Evolutionary conservation across 2,888 invertebrate species (phyloP).

Genomic region (Yponomeuta plumbellus): DNA sequence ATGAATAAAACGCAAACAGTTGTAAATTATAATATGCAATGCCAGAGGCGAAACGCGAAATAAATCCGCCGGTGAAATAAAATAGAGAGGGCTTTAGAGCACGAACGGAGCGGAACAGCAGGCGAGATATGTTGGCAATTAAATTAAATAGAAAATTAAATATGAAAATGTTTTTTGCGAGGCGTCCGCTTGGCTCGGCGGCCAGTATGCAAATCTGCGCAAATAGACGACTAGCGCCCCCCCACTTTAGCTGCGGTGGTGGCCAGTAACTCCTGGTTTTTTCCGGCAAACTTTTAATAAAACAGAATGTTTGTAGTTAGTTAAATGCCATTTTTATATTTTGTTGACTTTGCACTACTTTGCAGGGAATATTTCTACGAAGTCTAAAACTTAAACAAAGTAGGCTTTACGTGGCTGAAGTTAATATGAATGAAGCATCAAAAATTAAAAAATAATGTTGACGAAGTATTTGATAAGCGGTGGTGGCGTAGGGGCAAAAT

Average conservation of each 20-base stretch:
- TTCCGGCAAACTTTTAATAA: neutral
- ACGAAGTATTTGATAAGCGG: too few species aligned
- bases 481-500: too few species aligned
- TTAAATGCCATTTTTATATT: neutral
- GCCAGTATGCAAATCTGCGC: conserved; percentile 56
- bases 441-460: too few species aligned
- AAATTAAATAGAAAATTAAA: conserved; percentile 65
- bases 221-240: conserved; percentile 41
- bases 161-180: conserved; percentile 58
- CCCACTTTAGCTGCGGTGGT: conserved; percentile 4
- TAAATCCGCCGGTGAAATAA: conserved; percentile 2
- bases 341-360: neutral
- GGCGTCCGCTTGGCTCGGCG: conserved; percentile 32
- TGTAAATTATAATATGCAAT: neutral
- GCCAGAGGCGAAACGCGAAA: neutral
- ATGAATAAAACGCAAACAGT: neutral
- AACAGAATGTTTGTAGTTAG: neutral
- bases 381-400: too few species aligned
- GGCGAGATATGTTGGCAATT: conserved; percentile 58
- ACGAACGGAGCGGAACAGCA: conserved; percentile 35
- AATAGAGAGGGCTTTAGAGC: conserved; percentile 24
- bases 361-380: neutral
- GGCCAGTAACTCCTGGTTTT: neutral
- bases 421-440: too few species aligned
- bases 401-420: too few species aligned